Evolutionary conservation across 2,113 vertebrate genomes (phyloP).

Genomic region (Ailurus styani): DNA sequence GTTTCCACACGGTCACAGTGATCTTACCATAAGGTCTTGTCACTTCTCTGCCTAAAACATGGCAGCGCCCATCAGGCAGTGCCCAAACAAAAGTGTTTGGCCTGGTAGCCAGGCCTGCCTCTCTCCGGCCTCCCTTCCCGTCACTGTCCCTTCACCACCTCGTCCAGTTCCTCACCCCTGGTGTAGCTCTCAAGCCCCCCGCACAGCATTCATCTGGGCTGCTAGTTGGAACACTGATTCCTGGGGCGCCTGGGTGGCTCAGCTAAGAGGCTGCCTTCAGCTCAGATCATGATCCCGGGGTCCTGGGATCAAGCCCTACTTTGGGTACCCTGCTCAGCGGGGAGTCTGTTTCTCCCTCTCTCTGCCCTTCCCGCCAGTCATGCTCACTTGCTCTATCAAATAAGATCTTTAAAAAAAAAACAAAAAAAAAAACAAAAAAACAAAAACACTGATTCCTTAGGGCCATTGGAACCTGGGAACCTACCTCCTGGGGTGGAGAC

Average conservation of each 20-base stretch:
- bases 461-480: neutral
- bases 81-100: too few relatives aligned
- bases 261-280: too few relatives aligned
- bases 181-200: neutral
- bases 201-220: neutral
- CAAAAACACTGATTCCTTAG: neutral
- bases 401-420: too few relatives aligned
- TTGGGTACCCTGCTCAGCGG: too few relatives aligned
- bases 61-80: neutral
- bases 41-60: neutral
- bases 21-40: neutral
- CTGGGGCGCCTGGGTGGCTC: too few relatives aligned
- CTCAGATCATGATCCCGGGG: too few relatives aligned
- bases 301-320: too few relatives aligned
- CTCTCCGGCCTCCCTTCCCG: neutral
- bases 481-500: neutral
- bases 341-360: too few relatives aligned
- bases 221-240: neutral
- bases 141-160: neutral
- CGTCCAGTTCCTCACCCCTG: too few relatives aligned
- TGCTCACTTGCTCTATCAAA: too few relatives aligned
- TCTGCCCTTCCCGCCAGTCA: too few relatives aligned
- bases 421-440: too few relatives aligned
- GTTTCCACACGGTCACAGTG: neutral
- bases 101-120: neutral